Percentiles rank a stretch among this genome's conserved stretches.
These are phyloP conservation scores for Polydrusus cervinus DNA, from an alignment of 2,888 invertebrate species.

Conservation along the genomic window DNA sequence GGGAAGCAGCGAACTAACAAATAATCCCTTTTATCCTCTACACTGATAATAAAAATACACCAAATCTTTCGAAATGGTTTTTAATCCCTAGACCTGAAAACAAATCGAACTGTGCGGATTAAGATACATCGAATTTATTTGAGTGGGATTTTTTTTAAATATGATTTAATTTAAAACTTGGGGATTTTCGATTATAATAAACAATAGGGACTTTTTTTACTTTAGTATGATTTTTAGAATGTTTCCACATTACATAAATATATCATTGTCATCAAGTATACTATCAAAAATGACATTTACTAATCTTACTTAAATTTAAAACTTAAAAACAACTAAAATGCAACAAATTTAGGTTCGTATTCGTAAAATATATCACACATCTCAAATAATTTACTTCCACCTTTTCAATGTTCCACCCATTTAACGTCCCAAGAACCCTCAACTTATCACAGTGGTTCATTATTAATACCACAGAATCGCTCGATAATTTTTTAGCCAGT, in stretches of 20 bases:
- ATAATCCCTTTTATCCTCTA: conserved; percentile 6
- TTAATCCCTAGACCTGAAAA: conserved; percentile 2
- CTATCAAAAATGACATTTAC: no score
- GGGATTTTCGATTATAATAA: not conserved
- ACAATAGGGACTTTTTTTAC: not conserved
- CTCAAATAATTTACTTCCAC: conserved; percentile 52
- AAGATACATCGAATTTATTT: not conserved
- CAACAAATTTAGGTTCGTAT: conserved; percentile 46
- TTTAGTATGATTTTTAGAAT: no score
- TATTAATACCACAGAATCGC: conserved; percentile 47
- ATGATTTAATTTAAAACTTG: not conserved
- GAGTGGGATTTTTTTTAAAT: not conserved
- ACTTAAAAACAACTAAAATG: conserved; percentile 53
- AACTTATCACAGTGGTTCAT: conserved; percentile 54
- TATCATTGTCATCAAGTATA: no score
- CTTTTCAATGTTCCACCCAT: conserved; percentile 52
- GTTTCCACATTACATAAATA: no score
- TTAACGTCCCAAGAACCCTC: conserved; percentile 46
- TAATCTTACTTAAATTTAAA: no score
- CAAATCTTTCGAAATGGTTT: conserved; percentile 19
- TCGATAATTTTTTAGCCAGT: conserved; percentile 41
- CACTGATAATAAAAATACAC: conserved; percentile 13
- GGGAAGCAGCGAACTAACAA: not conserved
- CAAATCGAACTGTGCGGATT: not conserved
- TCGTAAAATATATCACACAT: conserved; percentile 50